Evolutionary conservation across 1,140 invertebrate genomes (phyloP).

Genomic region (Zophobas atratus): DNA sequence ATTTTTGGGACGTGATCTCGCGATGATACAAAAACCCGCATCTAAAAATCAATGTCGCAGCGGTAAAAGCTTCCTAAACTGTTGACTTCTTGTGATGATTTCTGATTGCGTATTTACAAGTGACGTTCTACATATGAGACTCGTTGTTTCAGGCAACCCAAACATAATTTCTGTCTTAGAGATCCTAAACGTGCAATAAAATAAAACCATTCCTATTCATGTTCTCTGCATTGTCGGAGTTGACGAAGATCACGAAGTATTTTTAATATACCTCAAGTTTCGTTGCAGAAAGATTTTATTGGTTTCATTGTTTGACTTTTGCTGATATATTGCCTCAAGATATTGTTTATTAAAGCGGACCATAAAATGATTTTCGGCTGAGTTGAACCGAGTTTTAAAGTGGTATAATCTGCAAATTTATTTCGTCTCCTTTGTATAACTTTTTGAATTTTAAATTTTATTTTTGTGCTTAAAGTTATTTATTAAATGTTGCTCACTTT

Average conservation of each 20-base stretch:
- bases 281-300: slow-evolving; percentile 23
- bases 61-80: too few species aligned
- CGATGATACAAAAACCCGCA: too few species aligned
- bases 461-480: too few species aligned
- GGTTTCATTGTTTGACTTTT: slow-evolving; percentile 31
- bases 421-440: too few species aligned
- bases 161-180: background rate
- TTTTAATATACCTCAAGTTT: slow-evolving; percentile 29
- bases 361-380: background rate
- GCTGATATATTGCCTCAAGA: slow-evolving; percentile 20
- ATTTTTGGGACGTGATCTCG: slow-evolving; percentile 7
- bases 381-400: background rate
- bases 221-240: slow-evolving; percentile 9
- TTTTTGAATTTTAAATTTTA: too few species aligned
- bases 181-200: background rate
- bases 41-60: too few species aligned
- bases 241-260: slow-evolving; percentile 28
- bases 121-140: too few species aligned
- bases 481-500: too few species aligned
- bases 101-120: too few species aligned
- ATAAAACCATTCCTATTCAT: slow-evolving; percentile 15
- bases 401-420: background rate
- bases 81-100: too few species aligned
- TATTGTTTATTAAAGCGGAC: slow-evolving; percentile 2
- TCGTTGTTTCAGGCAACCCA: too few species aligned